Percentiles rank a stretch among this genome's conserved stretches.
phyloP scores from a whole-genome alignment of 2,797 vertebrate genomes.

The Cryptoprocta ferox region DNA sequence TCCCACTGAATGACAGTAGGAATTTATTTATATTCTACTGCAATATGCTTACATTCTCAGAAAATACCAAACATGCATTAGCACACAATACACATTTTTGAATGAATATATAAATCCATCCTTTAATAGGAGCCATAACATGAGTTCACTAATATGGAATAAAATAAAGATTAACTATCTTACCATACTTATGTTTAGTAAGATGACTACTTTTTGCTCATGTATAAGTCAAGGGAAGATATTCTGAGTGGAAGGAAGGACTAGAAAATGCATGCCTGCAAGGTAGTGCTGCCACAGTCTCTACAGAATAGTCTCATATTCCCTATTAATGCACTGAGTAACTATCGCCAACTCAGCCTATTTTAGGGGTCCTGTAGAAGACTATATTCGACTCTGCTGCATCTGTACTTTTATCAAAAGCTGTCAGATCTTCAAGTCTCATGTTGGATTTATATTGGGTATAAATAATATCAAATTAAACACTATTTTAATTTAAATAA shows the following conservation, averaged over 20 bases:
- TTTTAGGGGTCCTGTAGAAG: neutral
- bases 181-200: neutral
- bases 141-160: neutral
- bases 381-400: neutral
- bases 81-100: neutral
- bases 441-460: neutral
- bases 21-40: neutral
- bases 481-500: neutral
- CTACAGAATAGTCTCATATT: neutral
- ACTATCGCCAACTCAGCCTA: neutral
- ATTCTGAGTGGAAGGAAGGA: neutral
- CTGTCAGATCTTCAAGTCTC: neutral
- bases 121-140: neutral
- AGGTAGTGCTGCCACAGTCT: neutral
- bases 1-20: neutral
- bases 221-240: neutral
- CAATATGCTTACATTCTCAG: neutral
- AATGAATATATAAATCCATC: neutral
- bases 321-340: neutral
- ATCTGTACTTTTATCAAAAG: neutral
- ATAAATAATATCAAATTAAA: neutral
- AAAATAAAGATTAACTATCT: neutral
- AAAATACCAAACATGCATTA: neutral
- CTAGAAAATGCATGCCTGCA: neutral
- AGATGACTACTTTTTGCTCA: neutral